Evolutionary conservation across 1,140 invertebrate species (phyloP), one percentile per base, ranked within the genome.

Genomic region (Drosophila ambigua): DNA sequence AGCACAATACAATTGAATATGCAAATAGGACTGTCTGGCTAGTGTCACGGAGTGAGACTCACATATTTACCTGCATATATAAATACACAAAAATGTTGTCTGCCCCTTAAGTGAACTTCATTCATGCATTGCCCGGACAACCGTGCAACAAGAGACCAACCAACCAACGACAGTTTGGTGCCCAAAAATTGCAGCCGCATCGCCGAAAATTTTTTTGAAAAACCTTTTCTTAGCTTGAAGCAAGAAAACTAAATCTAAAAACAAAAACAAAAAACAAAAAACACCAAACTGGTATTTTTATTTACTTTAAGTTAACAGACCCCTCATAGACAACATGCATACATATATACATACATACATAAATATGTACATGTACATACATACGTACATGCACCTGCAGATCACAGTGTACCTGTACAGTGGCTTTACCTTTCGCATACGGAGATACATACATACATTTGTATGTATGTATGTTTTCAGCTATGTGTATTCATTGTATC

Each of bases 101-200:
- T 83, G 80, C 80, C 79, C 75, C 77, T 84, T 81, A 62, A 61
- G 71, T 75, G 78, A 84, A 84, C 80, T 85, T 85, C 81, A 85
- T 85, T 85, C 81, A 85, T 85, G 77, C 76, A 82, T 68, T 77
- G 82, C 82, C 49, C 73, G 57, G 74, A 71, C 62, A 64, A 65
- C 73, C 59, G 76, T 63, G 49, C 48, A 41, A 53, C 55, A 16
- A 66, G 50, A 50, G 50, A 49, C 9, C 60, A 62, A 58, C 41
- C 54, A 15, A 49, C 16, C 41, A 39, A 13, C 35, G 35, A 23
- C 43, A 39, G 64, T 46, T 65, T 68, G 66, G 44, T 69, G 66
- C 66, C 68, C 51, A 71, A 71, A 52, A 71, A 71, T 58, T 51
- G 67, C 67, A 43, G 67, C 64, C 35, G 58, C 67, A 71, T 71